These are phyloP conservation scores for Trididemnum miniatum DNA, from an alignment of 23 tunicate species.

Conservation along the genomic window DNA sequence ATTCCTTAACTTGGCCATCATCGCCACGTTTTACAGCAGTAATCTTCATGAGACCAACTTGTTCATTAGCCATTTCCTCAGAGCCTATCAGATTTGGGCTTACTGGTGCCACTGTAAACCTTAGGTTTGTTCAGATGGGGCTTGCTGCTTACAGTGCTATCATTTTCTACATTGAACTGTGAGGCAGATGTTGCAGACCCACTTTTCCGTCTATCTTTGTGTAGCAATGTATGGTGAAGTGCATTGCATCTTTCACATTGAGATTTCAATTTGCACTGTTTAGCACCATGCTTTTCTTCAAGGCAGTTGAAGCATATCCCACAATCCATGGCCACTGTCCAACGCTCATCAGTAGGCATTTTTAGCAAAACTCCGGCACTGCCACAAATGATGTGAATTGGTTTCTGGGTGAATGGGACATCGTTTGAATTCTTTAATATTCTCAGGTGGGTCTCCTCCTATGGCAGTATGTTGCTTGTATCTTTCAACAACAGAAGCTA, in stretches of 20 bases:
- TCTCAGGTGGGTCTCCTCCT: too few species aligned
- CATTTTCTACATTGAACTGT: too few species aligned
- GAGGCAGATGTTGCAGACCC: not conserved
- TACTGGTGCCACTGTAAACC: not conserved
- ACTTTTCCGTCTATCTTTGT: not conserved
- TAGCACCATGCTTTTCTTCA: not conserved
- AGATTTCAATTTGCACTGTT: not conserved
- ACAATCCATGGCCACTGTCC: not conserved
- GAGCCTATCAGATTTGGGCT: not conserved
- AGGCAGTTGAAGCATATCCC: not conserved
- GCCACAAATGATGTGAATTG: not conserved
- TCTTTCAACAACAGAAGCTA: not conserved
- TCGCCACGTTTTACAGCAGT: not conserved
- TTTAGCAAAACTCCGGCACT: not conserved
- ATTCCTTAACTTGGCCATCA: not conserved
- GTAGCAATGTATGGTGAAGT: slow-evolving; percentile 7
- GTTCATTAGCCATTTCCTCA: not conserved
- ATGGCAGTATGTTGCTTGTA: not conserved
- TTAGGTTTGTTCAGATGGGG: not conserved
- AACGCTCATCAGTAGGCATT: not conserved
- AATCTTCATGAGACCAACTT: not conserved
- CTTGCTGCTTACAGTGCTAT: not conserved
- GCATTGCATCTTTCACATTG: not conserved
- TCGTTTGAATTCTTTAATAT: not conserved
- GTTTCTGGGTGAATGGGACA: not conserved